A percentile compares a stretch with the other conserved stretches of the same genome.
Conservation (phyloP, 2,113 vertebrate genomes). For the Psilopsiagon aymara region DNA sequence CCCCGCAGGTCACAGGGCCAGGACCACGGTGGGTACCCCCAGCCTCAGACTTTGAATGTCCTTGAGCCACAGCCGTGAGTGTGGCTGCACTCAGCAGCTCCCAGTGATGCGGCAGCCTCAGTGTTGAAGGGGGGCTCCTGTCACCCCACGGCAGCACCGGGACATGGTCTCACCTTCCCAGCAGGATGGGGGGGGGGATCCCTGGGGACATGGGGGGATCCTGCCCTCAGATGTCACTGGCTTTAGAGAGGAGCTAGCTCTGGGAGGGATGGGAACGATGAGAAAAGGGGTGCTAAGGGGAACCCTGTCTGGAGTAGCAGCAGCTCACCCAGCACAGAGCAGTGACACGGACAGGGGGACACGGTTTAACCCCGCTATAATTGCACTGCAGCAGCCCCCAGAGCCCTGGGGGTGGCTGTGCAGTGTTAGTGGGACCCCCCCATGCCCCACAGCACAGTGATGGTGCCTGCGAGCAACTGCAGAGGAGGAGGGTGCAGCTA, state of each 20-base stretch:
- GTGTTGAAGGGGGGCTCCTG: not conserved
- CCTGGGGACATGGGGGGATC: not conserved
- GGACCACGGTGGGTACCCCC: not conserved
- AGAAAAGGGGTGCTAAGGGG: not conserved
- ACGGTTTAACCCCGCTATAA: fast-evolving
- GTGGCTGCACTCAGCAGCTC: not conserved
- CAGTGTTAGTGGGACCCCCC: not conserved
- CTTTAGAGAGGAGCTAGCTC: not conserved
- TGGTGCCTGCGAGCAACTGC: constrained; percentile 37
- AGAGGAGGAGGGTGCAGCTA: constrained; percentile 23
- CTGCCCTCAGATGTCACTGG: not conserved
- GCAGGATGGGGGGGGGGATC: no score
- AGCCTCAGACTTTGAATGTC: not conserved
- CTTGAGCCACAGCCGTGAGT: not conserved
- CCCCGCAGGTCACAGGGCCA: fast-evolving
- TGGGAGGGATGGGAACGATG: not conserved
- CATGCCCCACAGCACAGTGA: not conserved
- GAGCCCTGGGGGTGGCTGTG: not conserved
- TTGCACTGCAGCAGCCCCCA: not conserved
- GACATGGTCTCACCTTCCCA: not conserved
- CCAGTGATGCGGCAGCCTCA: not conserved
- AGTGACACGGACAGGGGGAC: fast-evolving
- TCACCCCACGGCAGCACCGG: not conserved
- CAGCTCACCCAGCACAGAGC: not conserved
- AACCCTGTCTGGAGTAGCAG: fast-evolving